Evolutionary conservation across 2,797 vertebrate species (phyloP), one percentile per base, ranked within the genome.

Genomic region (Cyclura pinguis): DNA sequence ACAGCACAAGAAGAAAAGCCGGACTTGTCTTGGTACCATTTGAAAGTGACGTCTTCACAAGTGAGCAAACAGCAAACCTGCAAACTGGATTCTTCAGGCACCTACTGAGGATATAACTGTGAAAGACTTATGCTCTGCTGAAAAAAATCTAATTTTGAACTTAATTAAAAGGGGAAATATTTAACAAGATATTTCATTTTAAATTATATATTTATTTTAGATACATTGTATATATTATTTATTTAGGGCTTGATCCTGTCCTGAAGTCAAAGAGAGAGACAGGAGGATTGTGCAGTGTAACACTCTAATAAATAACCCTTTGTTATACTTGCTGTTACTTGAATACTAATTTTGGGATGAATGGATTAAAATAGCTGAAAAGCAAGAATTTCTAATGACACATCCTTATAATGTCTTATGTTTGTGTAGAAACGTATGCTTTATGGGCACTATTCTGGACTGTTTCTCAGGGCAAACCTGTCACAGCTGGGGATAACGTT

Each of bases 121-220:
- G 97, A 97, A 97, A 96, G 95, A 92, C 78, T 78, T 87, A 52
- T 89, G 95, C 92, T 94, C 95, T 72, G 14, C 95, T 74, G 13
- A 95, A 90, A 95, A 47, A 96, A 94, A 96, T 73, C 13, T 86
- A 94, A 88, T 96, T 96, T 64, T 93, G 95, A 96, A 96, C 95
- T 97, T 96, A 91, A 95, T 94, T 93, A 94, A 92, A 95, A 1
- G n/a, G 83, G 92, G 94, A 95, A 94, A 95, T 97, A 96, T 96
- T 97, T 97, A 97, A 97, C 96, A 96, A 89, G 92, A 96, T 93
- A 95, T 96, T 97, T 97, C 95, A 95, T 97, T 94, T 97, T 97
- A 97, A 97, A 97, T 97, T 97, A 97, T 97, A 96, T 97, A 97
- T 97, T 97, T 97, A 97, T 97, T 97, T 97, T 97, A 96, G 93